These are phyloP conservation scores for Phenganax subtilis DNA, from an alignment of 92 coral and sea anemone species.

Conservation along the genomic window DNA sequence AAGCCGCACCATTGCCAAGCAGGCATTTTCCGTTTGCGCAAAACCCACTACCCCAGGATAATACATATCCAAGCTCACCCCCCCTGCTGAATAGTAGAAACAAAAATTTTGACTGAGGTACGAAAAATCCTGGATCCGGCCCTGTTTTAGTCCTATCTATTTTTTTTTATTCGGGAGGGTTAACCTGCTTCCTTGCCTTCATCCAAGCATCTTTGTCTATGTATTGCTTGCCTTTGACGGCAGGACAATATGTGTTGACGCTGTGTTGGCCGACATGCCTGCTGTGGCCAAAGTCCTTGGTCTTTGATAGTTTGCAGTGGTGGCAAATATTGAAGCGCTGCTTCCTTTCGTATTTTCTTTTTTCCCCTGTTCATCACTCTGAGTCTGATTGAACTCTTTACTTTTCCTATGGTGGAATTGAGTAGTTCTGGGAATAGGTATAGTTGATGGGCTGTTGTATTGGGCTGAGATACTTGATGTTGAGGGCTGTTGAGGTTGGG, in stretches of 20 bases:
- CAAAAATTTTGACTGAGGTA: too few relatives aligned
- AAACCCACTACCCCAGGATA: too few relatives aligned
- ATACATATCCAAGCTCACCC: too few relatives aligned
- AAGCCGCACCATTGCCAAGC: too few relatives aligned
- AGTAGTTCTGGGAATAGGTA: conserved; percentile 25
- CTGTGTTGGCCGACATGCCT: conserved; percentile 19
- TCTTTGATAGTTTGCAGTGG: conserved; percentile 39
- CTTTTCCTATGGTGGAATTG: conserved; percentile 23
- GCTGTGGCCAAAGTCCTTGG: conserved; percentile 43
- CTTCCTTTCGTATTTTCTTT: conserved; percentile 31
- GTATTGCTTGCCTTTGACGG: conserved; percentile 35
- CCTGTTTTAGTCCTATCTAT: background rate
- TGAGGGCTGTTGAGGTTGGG: conserved; percentile 31
- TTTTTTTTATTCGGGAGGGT: conserved; percentile 17
- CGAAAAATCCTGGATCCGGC: too few relatives aligned
- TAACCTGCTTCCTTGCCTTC: conserved; percentile 28
- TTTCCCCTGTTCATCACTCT: background rate
- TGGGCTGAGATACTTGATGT: conserved; percentile 15
- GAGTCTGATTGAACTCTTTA: background rate
- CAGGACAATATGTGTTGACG: conserved; percentile 36
- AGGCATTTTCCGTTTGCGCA: too few relatives aligned
- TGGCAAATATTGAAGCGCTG: conserved; percentile 30
- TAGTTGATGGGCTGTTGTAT: conserved; percentile 40
- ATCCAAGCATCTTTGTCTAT: conserved; percentile 21
- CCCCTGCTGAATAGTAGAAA: too few relatives aligned